Evolutionary conservation across 2,797 vertebrate genomes (phyloP), one percentile per base, ranked within the genome.

Genomic region (Dermochelys coriacea): DNA sequence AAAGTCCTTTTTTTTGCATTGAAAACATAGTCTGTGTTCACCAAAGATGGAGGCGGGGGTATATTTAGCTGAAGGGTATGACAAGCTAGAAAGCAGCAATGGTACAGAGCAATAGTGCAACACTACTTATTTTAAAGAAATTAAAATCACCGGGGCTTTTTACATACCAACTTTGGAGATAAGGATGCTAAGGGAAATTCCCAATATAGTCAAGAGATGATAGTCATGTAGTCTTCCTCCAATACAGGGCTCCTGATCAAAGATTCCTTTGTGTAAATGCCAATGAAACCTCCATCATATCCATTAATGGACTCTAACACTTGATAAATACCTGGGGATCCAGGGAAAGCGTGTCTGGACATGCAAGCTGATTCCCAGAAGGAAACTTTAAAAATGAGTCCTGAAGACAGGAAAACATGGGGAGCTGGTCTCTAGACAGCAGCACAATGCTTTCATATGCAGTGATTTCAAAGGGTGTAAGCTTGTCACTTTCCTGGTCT

Each of bases 1-100:
- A n/a, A 68, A 37, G 21, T n/a, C 64, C 16, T 59, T 50, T 19
- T 6, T 71, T 10, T 50, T 86, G 6, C 3, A 57, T 75, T 47
- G 52, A 91, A 93, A 34, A 8, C 54, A 29, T 82, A 88, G 87
- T 57, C 84, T 87, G 11, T 86, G 31, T 89, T 89, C 68, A 82
- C 55, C 18, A 92, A 75, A 59, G 3, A 51, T 4, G 16, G 25
- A 25, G 1, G 55, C 27, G 82, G 80, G 80, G 89, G 71, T 47
- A 90, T 12, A 93, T 92, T 59, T 93, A 80, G 86, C 89, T 68
- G 91, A 59, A 91, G 91, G 91, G 80, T 19, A 84, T 91, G 34
- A 8, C 81, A 75, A 77, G 31, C 29, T 57, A 61, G 87, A 93
- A 95, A 31, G 4, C 19, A 29, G 6, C 6, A 37, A 1, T 1